Base-by-base conservation (phyloP, 1,140 invertebrate species). In the Bombus pyrosoma region DNA sequence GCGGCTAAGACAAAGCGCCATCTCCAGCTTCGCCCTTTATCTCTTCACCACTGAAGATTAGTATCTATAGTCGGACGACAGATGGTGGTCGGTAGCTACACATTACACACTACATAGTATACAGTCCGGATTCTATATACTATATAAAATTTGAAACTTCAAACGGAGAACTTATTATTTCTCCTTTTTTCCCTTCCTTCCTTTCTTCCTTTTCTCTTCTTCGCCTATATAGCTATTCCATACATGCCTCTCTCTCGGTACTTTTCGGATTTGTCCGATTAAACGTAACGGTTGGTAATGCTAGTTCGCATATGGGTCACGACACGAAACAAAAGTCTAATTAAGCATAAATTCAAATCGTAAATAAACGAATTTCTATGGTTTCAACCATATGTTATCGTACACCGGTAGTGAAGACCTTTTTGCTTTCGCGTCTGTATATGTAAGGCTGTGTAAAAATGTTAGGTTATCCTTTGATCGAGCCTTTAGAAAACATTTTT, bases 1-100 rank as follows among this genome's bases (percentile, higher is more conserved):
- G 86, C 91, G 91, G 89, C 91, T 92, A 92, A 92, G 92, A 92
- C 92, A 93, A 93, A 92, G 92, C 91, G 80, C 89, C 72, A 86
- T 87, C 87, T 91, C 86, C 77, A 79, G 86, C 90, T 91, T 87
- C 89, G 87, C 82, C 87, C 86, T 91, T 83, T 91, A 89, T 82
- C 87, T 90, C 88, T 76, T 78, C 75, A 71, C 82, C 87, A 90
- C 83, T 82, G 87, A 87, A 93, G 92, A 93, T 93, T 92, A 90
- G 92, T 93, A 93, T 93, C 92, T 93, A 92, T 90, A 92, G 88
- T 86, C 87, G 82, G 87, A 87, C 87, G 90, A 92, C 92, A 93
- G 90, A 92, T 92, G 92, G 92, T 93, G 89, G 90, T 90, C 91
- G 91, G 92, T 93, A 93, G 92, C 89, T 91, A 76, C 90, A 53